Evolutionary conservation across 30 jellyfish, hydroid and myxozoan species (phyloP).

Genomic region (Chironex yamaguchii): DNA sequence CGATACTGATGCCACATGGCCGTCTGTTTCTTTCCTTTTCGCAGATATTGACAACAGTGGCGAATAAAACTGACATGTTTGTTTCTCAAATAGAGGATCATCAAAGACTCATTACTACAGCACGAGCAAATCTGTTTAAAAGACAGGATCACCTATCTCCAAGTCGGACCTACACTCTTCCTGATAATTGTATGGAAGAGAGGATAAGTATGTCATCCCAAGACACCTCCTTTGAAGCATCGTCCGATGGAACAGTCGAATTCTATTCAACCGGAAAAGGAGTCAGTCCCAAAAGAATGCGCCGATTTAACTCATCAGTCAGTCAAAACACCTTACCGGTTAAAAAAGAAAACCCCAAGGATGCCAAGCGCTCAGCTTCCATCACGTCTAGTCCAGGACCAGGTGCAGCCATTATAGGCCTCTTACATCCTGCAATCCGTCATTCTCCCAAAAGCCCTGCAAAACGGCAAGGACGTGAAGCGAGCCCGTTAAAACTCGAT

Average conservation of each 20-base stretch:
- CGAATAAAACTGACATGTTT: constrained; percentile 75
- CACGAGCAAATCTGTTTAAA: constrained; percentile 66
- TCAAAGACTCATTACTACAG: constrained; percentile 65
- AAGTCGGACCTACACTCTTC: too few species aligned
- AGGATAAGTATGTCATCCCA: background rate
- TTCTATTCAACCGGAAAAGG: background rate
- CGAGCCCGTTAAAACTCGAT: background rate
- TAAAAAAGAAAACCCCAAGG: background rate
- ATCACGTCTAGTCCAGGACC: background rate
- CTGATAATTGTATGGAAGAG: background rate
- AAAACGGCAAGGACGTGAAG: constrained; percentile 28
- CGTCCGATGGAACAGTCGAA: background rate
- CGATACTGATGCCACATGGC: too few species aligned
- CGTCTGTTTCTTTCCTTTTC: background rate
- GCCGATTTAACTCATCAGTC: background rate
- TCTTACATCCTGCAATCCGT: constrained; percentile 91
- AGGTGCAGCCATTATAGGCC: constrained; percentile 48
- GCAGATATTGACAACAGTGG: constrained; percentile 68
- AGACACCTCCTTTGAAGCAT: background rate
- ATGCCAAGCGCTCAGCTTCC: background rate
- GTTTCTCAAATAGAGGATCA: constrained; percentile 84
- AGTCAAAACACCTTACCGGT: background rate
- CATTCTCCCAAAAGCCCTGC: constrained; percentile 57
- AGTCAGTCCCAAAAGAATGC: background rate
- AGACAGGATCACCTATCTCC: constrained; percentile 40